Base-by-base conservation (phyloP, 2,797 vertebrate genomes). In the Callimico goeldii region DNA sequence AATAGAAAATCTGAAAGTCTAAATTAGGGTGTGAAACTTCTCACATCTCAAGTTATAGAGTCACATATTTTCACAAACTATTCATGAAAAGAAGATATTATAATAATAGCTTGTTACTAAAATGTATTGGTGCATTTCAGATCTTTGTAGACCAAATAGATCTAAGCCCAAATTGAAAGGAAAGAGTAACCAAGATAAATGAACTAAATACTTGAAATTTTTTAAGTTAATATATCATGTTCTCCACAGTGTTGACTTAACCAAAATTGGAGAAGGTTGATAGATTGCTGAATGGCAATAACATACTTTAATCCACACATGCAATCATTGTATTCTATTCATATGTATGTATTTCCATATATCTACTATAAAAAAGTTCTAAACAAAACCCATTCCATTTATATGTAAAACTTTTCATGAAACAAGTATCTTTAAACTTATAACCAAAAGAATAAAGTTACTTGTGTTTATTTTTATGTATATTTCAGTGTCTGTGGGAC, bases 11-110 rank as follows among this genome's bases (percentile, higher is more conserved):
- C n/a, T 92, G 73, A 86, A 95, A 82, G 20, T 67, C 75, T 76
- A 86, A 95, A 84, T 90, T 82, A 94, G 75, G 52, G 41, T 91
- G 30, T 61, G 36, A 90, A 96, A 91, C 30, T 90, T 95, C 91
- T 61, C 48, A 89, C 43, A 79, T 76, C 48, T 96, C 70, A 89
- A 82, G 39, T 94, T 87, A 76, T 70, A 82, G 67, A 17, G 14
- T 93, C 30, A 83, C 10, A 67, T 86, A 86, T 86, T 96, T 97
- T 83, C 52, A 22, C 80, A 93, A 96, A 70, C 41, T 48, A 75
- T 90, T 96, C 92, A 43, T 55, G 39, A 91, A 85, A 57, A 72
- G 19, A 93, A 57, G 73, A 30, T 22, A 48, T 77, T 89, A 50
- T 79, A 95, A 95, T 75, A 89, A 67, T 52, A 75, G 10, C 89